phyloP scores from a whole-genome alignment of 2,113 vertebrate genomes.

The Nettapus auritus region DNA sequence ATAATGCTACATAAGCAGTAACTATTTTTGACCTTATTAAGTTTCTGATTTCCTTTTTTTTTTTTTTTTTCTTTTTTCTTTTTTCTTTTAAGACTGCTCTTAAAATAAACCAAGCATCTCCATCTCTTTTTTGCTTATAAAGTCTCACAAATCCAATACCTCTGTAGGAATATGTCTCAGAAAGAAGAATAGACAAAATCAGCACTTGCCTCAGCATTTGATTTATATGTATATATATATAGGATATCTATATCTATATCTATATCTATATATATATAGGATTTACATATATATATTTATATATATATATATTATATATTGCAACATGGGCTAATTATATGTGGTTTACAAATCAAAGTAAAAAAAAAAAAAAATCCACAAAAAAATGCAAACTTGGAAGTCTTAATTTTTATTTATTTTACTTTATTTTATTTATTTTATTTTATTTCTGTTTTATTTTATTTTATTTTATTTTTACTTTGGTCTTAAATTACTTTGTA shows the following conservation, averaged over 20 bases:
- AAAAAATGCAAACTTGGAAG: neutral
- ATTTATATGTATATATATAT: no score
- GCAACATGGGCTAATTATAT: neutral
- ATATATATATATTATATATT: no score
- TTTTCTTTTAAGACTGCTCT: neutral
- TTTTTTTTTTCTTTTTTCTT: neutral
- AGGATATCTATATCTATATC: no score
- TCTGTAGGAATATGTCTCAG: neutral
- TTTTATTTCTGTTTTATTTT: no score
- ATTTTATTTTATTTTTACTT: neutral
- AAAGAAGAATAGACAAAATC: neutral
- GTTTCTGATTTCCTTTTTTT: neutral
- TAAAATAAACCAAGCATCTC: neutral
- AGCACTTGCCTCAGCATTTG: neutral
- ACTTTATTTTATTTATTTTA: no score
- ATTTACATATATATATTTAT: no score
- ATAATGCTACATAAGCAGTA: neutral
- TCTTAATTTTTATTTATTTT: no score
- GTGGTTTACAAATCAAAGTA: neutral
- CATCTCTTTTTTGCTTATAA: neutral
- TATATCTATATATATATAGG: no score
- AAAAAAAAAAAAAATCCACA: neutral
- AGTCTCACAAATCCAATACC: neutral
- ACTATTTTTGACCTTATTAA: neutral
- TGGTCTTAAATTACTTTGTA: slow-evolving; percentile 14